These are phyloP conservation scores for Helarctos malayanus DNA, from an alignment of 2,797 vertebrate species.

Conservation along the genomic window DNA sequence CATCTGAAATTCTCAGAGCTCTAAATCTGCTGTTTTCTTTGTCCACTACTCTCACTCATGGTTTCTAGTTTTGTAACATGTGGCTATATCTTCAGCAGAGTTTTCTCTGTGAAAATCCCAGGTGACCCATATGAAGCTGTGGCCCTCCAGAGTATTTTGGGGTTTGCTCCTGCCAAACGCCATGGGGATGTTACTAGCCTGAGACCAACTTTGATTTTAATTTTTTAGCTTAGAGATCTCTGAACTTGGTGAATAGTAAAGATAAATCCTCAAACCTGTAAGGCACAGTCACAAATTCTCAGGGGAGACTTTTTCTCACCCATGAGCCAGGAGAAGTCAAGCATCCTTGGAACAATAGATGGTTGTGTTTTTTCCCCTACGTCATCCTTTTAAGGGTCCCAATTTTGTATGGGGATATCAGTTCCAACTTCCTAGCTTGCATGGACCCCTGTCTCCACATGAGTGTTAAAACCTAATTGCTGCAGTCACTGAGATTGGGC, in stretches of 20 bases:
- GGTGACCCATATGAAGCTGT: neutral
- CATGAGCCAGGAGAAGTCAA: neutral
- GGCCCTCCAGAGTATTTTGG: neutral
- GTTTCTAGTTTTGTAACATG: neutral
- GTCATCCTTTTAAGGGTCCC: neutral
- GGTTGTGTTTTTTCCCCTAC: neutral
- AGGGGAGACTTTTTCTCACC: neutral
- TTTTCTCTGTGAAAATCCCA: constrained; percentile 9
- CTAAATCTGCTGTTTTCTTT: constrained; percentile 38
- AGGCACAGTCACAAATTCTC: constrained; percentile 13
- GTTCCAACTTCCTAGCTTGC: constrained; percentile 40
- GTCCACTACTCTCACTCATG: neutral
- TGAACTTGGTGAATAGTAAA: constrained; percentile 19
- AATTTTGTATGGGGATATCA: neutral
- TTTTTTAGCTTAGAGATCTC: constrained; percentile 46
- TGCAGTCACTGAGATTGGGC: neutral
- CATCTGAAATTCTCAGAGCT: neutral
- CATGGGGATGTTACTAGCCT: neutral
- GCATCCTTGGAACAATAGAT: neutral
- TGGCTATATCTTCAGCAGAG: neutral
- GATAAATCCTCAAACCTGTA: constrained; percentile 10
- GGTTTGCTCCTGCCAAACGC: constrained; percentile 34
- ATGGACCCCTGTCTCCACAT: neutral
- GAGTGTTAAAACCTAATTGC: neutral
- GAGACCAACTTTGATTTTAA: constrained; percentile 48